phyloP scores from a whole-genome alignment of 1,140 invertebrate species.

The Aporrectodea caliginosa region DNA sequence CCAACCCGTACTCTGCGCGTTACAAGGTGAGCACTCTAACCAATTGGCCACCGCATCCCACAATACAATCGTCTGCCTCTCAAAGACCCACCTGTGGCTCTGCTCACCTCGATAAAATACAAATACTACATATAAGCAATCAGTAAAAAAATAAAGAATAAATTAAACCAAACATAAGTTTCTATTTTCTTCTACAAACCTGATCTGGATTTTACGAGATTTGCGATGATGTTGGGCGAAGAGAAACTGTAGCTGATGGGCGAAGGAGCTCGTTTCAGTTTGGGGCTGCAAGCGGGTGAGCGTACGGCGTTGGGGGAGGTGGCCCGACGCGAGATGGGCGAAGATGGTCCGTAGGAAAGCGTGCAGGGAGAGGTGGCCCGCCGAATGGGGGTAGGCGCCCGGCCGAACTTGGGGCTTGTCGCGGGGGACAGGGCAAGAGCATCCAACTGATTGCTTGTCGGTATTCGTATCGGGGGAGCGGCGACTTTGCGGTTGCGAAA shows the following conservation, averaged over 20 bases:
- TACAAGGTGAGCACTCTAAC: too few relatives aligned
- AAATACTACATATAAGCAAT: too few relatives aligned
- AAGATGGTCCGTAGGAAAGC: background rate
- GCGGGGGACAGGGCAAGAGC: slow-evolving; percentile 30
- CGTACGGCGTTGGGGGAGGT: slow-evolving; percentile 7
- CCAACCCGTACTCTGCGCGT: too few relatives aligned
- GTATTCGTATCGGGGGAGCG: slow-evolving; percentile 25
- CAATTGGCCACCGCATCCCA: too few relatives aligned
- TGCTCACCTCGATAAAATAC: too few relatives aligned
- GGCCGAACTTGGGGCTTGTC: slow-evolving; percentile 40
- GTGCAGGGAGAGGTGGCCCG: slow-evolving; percentile 7
- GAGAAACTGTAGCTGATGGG: slow-evolving; percentile 54
- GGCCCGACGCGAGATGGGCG: background rate
- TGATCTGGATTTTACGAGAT: slow-evolving; percentile 46
- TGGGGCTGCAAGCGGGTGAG: slow-evolving; percentile 48
- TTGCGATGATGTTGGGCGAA: slow-evolving; percentile 53
- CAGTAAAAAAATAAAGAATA: too few relatives aligned
- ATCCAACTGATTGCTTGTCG: slow-evolving; percentile 30
- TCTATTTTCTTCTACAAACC: too few relatives aligned
- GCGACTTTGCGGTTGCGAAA: slow-evolving; percentile 23
- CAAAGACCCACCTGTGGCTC: too few relatives aligned
- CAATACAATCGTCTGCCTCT: too few relatives aligned
- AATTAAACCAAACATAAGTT: too few relatives aligned
- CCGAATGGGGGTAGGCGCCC: background rate
- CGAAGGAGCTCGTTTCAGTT: slow-evolving; percentile 46